Base-by-base conservation (phyloP, 2,888 invertebrate species). In the Protonemura montana region DNA sequence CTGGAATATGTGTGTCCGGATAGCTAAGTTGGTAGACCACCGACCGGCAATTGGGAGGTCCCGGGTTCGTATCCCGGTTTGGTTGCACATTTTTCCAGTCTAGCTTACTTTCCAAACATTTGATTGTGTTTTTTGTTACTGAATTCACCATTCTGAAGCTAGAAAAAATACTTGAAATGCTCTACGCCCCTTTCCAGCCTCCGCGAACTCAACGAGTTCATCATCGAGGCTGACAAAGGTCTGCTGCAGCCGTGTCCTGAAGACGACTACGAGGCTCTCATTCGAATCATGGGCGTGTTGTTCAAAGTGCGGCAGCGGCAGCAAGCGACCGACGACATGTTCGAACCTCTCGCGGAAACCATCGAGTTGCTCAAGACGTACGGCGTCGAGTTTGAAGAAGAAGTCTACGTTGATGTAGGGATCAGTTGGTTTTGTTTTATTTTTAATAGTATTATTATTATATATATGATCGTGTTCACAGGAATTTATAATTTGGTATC, bases 321-420 rank as follows among this genome's bases (percentile, higher is more conserved):
- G 88, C 92, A 93, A 76, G 93, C 94, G 41, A 98, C 98, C 0
- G 98, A 98, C 89, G 94, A 93, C 77, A 97, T 98, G 96, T 98
- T 98, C 90, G 97, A 96, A 41, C 98, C 98, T 0, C 92, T 98
- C 0, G 95, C 96, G 90, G 95, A 97, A 89, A 97, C 96, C 80
- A 97, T 98, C 84, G 95, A 97, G 87, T 92, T 98, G 13, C 93
- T 98, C 13, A 95, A 95, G 89, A 93, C 94, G 0, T 98, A 98
- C 89, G 95, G 96, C n/a, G 96, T 97, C 27, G 96, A 97, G 89
- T 96, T 98, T 91, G 94, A 95, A 0, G 97, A 98, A 88, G 95
- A 95, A 88, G 85, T 85, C 21, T 87, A 85, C 84, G 42, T 88
- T 76, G 88, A 87, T 42, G 78, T 88, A 21, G 21, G 59, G 7